Evolutionary conservation across 2,797 vertebrate species (phyloP).

Genomic region (Cryptoblepharus egeriae): DNA sequence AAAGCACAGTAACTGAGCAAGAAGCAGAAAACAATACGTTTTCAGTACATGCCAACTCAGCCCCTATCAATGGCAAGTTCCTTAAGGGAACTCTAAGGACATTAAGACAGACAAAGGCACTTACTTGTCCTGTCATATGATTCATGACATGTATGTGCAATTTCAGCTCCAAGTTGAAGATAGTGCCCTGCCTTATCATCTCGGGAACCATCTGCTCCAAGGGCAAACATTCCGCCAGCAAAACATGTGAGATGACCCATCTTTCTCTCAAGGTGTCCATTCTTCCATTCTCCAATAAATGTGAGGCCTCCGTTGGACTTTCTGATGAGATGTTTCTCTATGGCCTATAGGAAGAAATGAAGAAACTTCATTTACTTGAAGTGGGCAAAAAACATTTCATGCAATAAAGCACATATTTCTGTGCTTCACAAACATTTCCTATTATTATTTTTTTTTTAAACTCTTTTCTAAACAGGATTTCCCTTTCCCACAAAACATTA

Average conservation of each 20-base stretch:
- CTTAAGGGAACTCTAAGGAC: constrained; percentile 23
- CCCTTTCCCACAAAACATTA: not conserved
- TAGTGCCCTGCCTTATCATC: constrained; percentile 97
- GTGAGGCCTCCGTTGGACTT: constrained; percentile 95
- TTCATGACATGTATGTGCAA: constrained; percentile 97
- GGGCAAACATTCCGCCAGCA: constrained; percentile 96
- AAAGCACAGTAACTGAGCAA: no score
- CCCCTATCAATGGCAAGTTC: not conserved
- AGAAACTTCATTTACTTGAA: constrained; percentile 45
- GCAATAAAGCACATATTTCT: not conserved
- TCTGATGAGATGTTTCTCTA: constrained; percentile 95
- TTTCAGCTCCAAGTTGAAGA: constrained; percentile 96
- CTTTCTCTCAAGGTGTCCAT: constrained; percentile 96
- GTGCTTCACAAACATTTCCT: not conserved
- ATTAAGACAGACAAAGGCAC: constrained; percentile 35
- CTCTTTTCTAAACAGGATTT: not conserved
- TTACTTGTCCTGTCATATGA: constrained; percentile 96
- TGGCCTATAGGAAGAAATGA: constrained; percentile 83
- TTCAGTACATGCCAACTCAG: no score
- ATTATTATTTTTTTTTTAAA: not conserved
- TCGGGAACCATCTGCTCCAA: constrained; percentile 94
- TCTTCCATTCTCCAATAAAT: constrained; percentile 98
- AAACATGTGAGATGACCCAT: constrained; percentile 99
- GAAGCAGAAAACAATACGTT: no score
- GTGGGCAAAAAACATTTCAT: not conserved